These are phyloP conservation scores for Lanistes nyassanus DNA, from an alignment of 1,140 invertebrate species.

Conservation along the genomic window DNA sequence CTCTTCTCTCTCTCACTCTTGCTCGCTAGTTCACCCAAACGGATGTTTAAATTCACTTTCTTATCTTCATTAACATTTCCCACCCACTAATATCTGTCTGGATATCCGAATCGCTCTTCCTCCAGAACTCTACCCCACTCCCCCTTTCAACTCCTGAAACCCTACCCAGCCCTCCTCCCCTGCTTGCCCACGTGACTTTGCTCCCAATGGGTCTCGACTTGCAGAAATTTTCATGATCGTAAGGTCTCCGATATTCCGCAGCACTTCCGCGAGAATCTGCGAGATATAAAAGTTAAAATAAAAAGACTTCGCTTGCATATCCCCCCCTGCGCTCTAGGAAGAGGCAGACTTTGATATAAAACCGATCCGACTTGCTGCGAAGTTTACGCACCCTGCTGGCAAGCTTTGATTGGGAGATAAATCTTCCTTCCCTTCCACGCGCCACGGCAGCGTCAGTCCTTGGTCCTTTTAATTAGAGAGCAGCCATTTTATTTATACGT, in stretches of 20 bases:
- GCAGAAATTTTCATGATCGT: no score
- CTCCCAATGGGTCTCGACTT: no score
- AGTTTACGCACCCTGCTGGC: background rate
- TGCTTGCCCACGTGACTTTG: no score
- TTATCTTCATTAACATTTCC: no score
- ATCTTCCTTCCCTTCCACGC: background rate
- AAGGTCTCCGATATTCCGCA: no score
- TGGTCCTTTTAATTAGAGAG: conserved; percentile 24
- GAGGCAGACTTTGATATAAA: conserved; percentile 3
- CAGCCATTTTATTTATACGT: conserved; percentile 27
- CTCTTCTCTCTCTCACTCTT: background rate
- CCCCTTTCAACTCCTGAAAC: no score
- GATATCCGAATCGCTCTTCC: no score
- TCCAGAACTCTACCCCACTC: no score
- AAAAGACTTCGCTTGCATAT: background rate
- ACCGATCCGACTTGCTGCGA: background rate
- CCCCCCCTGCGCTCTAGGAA: background rate
- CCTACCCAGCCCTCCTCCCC: no score
- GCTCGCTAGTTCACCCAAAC: background rate
- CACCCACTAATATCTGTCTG: no score
- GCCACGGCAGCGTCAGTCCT: background rate
- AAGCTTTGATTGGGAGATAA: background rate
- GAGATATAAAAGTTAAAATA: background rate
- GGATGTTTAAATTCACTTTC: no score
- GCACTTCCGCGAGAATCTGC: no score